Evolutionary conservation across 2,797 vertebrate species (phyloP), one percentile per base, ranked within the genome.

Genomic region (Cirrhinus molitorella): DNA sequence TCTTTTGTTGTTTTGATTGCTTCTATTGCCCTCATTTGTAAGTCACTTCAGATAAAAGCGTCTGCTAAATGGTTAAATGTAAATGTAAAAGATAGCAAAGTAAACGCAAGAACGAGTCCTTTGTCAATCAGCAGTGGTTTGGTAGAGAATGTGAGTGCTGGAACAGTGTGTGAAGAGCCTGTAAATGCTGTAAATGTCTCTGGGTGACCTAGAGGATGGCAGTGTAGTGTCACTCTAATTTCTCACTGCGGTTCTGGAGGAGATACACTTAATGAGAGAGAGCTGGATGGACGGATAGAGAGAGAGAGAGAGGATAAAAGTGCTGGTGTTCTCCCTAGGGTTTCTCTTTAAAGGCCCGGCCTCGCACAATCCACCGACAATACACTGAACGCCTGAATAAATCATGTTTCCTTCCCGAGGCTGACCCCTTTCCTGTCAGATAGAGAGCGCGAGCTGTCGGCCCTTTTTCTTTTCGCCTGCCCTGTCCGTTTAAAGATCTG

Each of bases 401-500:
- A 81, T 81, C 45, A 81, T 81, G 78, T 34, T 40, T 43, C 34
- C 65, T 68, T 80, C 47, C 31, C 3, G 13, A 13, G 47, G n/a
- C 65, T 80, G 76, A 79, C 59, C 59, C 43, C 25, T 65, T 65
- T 78, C 5, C 76, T 83, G 57, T 83, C 28, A 63, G 75, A 71
- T 43, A 79, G 53, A 67, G 25, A 73, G 28, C 23, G 21, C 34
- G 28, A 75, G 76, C 40, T 23, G 65, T 67, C 82, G 40, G 81
- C 16, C 21, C 65, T 65, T 31, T n/a, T 79, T 28, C 55, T 67
- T 49, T 49, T 34, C 47, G 25, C 72, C 49, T 59, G 61, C 47
- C 55, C 79, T 34, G 28, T 85, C 79, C 51, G 84, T 85, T 81
- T 81, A 49, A 34, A 85, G 65, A 59, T 81, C 43, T 71, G 73